Evolutionary conservation across 2,113 vertebrate genomes (phyloP).

Genomic region (Isurus oxyrinchus): DNA sequence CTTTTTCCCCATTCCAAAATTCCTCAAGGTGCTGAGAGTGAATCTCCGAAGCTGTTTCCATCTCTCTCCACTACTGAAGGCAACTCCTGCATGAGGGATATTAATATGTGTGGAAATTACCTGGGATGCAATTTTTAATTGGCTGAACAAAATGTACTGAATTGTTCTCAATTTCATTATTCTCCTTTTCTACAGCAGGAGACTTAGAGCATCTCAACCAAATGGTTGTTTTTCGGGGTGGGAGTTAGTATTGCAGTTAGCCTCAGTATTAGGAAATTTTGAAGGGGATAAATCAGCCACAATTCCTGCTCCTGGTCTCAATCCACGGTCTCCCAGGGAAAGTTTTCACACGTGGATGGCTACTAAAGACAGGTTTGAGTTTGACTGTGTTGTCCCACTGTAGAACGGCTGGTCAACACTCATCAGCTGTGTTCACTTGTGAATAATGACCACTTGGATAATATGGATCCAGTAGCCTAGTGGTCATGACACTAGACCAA

Average conservation of each 20-base stretch:
- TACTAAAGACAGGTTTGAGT: no score
- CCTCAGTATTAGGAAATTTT: neutral
- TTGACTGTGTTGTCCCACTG: no score
- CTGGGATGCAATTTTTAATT: neutral
- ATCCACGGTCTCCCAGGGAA: neutral
- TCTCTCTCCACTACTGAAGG: constrained; percentile 39
- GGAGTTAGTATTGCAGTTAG: neutral
- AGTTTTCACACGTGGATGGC: no score
- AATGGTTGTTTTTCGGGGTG: neutral
- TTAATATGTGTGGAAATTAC: neutral
- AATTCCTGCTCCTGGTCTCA: neutral
- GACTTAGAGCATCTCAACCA: neutral
- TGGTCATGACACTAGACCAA: no score
- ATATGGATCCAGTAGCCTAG: no score
- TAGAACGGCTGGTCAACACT: no score
- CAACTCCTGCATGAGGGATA: neutral
- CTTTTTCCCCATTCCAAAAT: constrained; percentile 58
- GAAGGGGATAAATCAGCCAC: neutral
- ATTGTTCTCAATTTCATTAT: neutral
- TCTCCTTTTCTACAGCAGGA: neutral
- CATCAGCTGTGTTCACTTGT: no score
- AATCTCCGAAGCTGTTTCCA: constrained; percentile 51
- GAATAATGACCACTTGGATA: no score
- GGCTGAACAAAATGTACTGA: neutral
- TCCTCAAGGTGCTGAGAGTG: constrained; percentile 47